A percentile compares a stretch with the other conserved stretches of the same genome.
Evolutionary conservation across 1,140 invertebrate genomes (phyloP).

Genomic region (Harpegnathos saltator): DNA sequence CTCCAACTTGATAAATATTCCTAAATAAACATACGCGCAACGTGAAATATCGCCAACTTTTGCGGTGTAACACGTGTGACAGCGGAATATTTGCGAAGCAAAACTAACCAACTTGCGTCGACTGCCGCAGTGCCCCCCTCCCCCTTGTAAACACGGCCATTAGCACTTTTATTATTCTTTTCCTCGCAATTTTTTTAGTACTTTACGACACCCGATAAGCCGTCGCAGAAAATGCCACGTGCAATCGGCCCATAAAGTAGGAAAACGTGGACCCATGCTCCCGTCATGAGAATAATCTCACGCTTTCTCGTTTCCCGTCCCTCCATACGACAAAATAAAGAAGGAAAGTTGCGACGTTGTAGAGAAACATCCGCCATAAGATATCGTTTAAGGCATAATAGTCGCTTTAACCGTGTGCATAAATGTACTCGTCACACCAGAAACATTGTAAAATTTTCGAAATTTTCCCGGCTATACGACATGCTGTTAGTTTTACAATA

Average conservation of each 20-base stretch:
- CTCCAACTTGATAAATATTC: slow-evolving; percentile 22
- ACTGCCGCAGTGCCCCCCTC: not conserved
- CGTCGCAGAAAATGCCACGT: slow-evolving; percentile 34
- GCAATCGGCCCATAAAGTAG: slow-evolving; percentile 46
- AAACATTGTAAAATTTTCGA: not conserved
- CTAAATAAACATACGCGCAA: not conserved
- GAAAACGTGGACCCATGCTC: slow-evolving; percentile 37
- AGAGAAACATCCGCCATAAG: not conserved
- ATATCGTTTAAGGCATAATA: slow-evolving; percentile 24
- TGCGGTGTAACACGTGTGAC: not conserved
- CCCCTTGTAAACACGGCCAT: slow-evolving; percentile 7
- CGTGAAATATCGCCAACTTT: slow-evolving; percentile 4
- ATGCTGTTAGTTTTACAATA: too few species aligned
- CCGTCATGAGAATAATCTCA: slow-evolving; percentile 55
- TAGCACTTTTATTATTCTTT: slow-evolving; percentile 30
- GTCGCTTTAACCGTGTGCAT: not conserved
- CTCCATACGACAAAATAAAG: slow-evolving; percentile 51
- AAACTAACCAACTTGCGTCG: not conserved
- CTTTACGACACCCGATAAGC: slow-evolving; percentile 46
- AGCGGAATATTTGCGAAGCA: not conserved
- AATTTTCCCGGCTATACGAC: too few species aligned
- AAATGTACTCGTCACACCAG: not conserved
- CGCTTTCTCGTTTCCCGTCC: not conserved
- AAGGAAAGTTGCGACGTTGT: not conserved
- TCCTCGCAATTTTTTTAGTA: slow-evolving; percentile 1